Conservation (phyloP, 1,140 invertebrate genomes). For the Pachyrhynchus sulphureomaculatus region DNA sequence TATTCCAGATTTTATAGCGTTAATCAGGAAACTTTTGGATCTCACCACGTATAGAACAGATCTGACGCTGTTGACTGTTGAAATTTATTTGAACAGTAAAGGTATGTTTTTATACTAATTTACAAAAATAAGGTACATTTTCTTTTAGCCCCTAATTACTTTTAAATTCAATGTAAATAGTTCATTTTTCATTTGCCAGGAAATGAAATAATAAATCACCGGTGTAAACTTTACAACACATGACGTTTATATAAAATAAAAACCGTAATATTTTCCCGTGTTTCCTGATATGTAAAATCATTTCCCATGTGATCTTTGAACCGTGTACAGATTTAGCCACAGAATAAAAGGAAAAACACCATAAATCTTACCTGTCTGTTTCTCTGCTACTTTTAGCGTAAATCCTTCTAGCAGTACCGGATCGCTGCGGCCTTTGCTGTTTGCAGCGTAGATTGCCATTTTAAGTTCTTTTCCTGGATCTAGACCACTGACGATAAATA, state of each 20-base stretch:
- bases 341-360: slow-evolving; percentile 1
- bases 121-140: too few relatives aligned
- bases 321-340: slow-evolving; percentile 9
- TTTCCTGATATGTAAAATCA: background rate
- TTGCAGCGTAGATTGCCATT: slow-evolving; percentile 65
- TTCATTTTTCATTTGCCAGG: background rate
- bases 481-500: slow-evolving; percentile 68
- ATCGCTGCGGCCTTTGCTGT: slow-evolving; percentile 63
- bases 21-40: too few relatives aligned
- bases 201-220: too few relatives aligned
- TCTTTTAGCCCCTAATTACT: too few relatives aligned
- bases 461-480: slow-evolving; percentile 68
- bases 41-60: too few relatives aligned
- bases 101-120: too few relatives aligned
- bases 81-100: too few relatives aligned
- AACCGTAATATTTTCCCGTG: background rate
- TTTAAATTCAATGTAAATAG: too few relatives aligned
- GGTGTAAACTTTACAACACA: too few relatives aligned
- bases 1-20: too few relatives aligned
- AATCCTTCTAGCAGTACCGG: slow-evolving; percentile 61
- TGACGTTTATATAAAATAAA: background rate
- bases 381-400: slow-evolving; percentile 75
- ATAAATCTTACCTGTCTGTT: slow-evolving; percentile 70
- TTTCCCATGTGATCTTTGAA: slow-evolving; percentile 7
- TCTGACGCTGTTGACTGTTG: too few relatives aligned